phyloP scores from a whole-genome alignment of 2,797 vertebrate species.

The Falco cherrug region DNA sequence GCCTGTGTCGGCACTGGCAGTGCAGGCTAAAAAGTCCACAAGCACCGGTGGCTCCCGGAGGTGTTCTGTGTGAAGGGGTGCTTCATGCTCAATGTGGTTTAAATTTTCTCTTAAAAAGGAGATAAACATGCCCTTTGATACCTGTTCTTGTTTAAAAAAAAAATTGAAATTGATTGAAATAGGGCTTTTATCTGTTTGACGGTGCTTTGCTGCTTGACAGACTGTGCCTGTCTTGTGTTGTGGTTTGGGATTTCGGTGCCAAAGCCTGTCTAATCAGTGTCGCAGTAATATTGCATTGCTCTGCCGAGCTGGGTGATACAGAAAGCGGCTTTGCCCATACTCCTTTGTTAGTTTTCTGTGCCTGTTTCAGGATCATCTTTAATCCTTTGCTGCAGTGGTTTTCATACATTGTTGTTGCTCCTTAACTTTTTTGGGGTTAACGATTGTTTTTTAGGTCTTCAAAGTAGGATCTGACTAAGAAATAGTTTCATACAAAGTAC shows the following conservation, averaged over 20 bases:
- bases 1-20: neutral
- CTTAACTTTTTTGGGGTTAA: neutral
- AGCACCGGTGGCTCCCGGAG: fast-evolving
- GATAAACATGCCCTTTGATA: fast-evolving
- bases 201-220: neutral
- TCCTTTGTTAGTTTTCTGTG: neutral
- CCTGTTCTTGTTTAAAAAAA: neutral
- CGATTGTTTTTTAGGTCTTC: neutral
- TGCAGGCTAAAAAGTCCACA: too few relatives aligned
- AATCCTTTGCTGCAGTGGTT: neutral
- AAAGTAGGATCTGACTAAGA: neutral
- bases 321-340: neutral
- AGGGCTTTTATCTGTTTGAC: neutral
- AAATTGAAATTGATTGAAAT: neutral
- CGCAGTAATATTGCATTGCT: neutral
- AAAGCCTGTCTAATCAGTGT: neutral
- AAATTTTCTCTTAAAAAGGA: neutral
- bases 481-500: fast-evolving
- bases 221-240: neutral
- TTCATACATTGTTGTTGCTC: fast-evolving
- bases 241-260: neutral
- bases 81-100: fast-evolving
- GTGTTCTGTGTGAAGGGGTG: neutral
- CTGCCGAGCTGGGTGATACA: neutral
- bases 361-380: neutral